phyloP scores from a whole-genome alignment of 2,113 vertebrate species.

The Tonatia bakeri region DNA sequence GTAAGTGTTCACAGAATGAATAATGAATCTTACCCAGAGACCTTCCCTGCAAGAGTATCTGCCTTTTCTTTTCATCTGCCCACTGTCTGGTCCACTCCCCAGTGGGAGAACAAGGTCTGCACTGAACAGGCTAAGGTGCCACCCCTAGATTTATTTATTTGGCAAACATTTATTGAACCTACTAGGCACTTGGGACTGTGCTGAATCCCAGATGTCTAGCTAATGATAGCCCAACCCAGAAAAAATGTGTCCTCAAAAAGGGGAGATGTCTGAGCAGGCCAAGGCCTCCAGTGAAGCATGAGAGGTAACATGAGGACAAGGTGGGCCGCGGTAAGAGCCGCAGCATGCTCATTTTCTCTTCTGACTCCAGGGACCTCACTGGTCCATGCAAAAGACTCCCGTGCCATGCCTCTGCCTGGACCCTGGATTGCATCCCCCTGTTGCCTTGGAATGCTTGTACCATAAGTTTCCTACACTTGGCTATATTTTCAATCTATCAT shows the following conservation, averaged over 20 bases:
- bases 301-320: background rate
- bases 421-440: background rate
- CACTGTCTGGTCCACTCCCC: background rate
- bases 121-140: background rate
- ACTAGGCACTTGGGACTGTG: background rate
- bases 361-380: background rate
- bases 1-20: slow-evolving; percentile 48
- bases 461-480: background rate
- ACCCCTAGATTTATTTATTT: background rate
- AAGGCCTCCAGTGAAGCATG: background rate
- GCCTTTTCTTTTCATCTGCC: background rate
- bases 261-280: background rate
- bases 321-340: background rate
- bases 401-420: background rate
- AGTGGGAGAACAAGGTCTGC: background rate
- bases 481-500: background rate
- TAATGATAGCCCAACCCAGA: background rate
- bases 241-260: background rate
- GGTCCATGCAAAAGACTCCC: background rate
- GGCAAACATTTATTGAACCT: background rate
- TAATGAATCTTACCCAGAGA: slow-evolving; percentile 60
- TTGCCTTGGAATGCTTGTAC: background rate
- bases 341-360: background rate
- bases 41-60: background rate
- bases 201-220: background rate